phyloP scores from a whole-genome alignment of 2,888 invertebrate species.

The Drepanosiphum platanoidis region DNA sequence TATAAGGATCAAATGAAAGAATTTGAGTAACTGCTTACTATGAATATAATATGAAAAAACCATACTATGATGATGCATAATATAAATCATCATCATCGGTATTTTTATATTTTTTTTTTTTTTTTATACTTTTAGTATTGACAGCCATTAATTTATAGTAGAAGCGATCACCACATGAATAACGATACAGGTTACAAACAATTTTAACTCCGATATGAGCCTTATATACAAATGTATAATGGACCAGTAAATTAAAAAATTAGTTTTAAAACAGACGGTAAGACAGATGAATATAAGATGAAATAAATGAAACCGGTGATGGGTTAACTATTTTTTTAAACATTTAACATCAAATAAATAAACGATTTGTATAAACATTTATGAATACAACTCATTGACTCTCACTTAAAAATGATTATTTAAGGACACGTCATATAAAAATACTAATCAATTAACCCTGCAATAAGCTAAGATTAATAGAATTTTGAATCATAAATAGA shows the following conservation, averaged over 20 bases:
- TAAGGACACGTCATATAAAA: neutral
- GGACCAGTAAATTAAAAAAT: neutral
- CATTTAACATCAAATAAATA: neutral
- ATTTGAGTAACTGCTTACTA: neutral
- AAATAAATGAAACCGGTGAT: neutral
- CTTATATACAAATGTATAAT: neutral
- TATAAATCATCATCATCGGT: slow-evolving; percentile 7
- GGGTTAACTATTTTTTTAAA: neutral
- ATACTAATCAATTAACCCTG: neutral
- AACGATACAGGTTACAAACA: neutral
- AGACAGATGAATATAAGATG: neutral
- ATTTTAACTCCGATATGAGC: neutral
- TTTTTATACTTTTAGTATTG: slow-evolving; percentile 9
- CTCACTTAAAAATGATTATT: neutral
- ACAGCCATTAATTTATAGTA: neutral
- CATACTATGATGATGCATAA: slow-evolving; percentile 1
- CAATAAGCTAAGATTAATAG: neutral
- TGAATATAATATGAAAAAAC: no score
- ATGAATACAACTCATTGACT: neutral
- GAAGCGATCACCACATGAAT: neutral
- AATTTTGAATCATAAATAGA: neutral
- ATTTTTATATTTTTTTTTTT: slow-evolving; percentile 1
- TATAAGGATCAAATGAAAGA: neutral
- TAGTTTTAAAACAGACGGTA: no score
- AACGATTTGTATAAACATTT: neutral